Evolutionary conservation across 2,797 vertebrate species (phyloP).

Genomic region (Garrulus glandarius): DNA sequence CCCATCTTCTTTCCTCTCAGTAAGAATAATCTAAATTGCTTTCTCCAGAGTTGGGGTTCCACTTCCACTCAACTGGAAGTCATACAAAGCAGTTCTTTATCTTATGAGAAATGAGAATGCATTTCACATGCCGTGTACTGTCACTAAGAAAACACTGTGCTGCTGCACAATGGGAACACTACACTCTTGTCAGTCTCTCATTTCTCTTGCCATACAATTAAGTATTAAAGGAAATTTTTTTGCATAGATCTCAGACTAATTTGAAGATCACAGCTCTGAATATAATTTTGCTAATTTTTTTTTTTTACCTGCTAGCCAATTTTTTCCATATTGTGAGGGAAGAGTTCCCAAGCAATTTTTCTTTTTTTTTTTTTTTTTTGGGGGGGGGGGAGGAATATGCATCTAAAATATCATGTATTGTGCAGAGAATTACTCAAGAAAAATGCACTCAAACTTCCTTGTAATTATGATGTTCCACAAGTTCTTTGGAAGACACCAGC

Average conservation of each 20-base stretch:
- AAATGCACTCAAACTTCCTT: neutral
- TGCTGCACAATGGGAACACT: neutral
- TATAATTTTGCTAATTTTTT: neutral
- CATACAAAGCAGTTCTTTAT: neutral
- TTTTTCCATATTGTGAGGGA: neutral
- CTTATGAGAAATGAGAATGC: neutral
- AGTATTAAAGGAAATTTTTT: neutral
- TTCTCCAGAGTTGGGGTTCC: neutral
- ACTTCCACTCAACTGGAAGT: neutral
- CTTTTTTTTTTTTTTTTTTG: too few species aligned
- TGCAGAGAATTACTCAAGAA: neutral
- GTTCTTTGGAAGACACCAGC: neutral
- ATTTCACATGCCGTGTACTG: neutral
- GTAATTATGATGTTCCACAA: neutral
- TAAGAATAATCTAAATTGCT: neutral
- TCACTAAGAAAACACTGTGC: neutral
- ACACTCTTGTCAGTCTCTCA: neutral
- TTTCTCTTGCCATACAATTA: neutral
- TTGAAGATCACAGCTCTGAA: neutral
- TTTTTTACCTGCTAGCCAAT: neutral
- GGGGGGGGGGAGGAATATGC: too few species aligned
- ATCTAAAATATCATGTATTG: neutral
- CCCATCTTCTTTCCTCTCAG: neutral
- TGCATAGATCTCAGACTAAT: neutral
- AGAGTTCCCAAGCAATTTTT: neutral